Evolutionary conservation across 2,888 invertebrate species (phyloP), one percentile per base, ranked within the genome.

Genomic region (Yponomeuta cagnagella): DNA sequence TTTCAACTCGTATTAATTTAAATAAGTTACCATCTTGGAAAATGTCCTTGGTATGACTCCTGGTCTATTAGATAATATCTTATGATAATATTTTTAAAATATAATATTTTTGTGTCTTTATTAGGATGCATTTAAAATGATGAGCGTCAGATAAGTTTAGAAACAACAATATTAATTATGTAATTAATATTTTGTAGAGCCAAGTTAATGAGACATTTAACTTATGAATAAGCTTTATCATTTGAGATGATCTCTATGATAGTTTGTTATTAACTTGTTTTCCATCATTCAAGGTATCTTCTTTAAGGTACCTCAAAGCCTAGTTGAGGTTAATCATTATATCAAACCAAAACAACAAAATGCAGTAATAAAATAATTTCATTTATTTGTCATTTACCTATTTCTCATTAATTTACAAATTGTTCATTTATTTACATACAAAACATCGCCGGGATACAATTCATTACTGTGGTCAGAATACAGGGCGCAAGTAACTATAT

Each of bases 321-420:
- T 23, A 23, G 15, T 58, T 58, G 12, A 12, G 52, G 12, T 58
- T 43, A 43, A 43, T 6, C 43, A 58, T 12, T 58, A 2, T 4
- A 58, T 15, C 6, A 58, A 58, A 52, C 15, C 52, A 78, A 84
- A 83, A 84, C 79, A 73, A 79, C 72, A 68, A 10, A 10, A 71
- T 83, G 82, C 80, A 83, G 83, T 88, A 90, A 89, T 91, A 91
- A 91, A 91, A 91, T 91, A 91, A 84, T 87, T 89, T 90, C 85
- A 83, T 88, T 89, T 86, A 86, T 88, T 87, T 77, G 79, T 80
- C 82, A 79, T 69, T 58, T 58, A 58, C 43, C 43, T 43, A 43
- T 43, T 43, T 43, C 37, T 69, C 37, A 37, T 69, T 83, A 83
- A 83, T 85, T 86, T 89, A 89, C 85, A 87, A 81, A 85, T 78